Evolutionary conservation across 2,113 vertebrate species (phyloP), one percentile per base, ranked within the genome.

Genomic region (Craseonycteris thonglongyai): DNA sequence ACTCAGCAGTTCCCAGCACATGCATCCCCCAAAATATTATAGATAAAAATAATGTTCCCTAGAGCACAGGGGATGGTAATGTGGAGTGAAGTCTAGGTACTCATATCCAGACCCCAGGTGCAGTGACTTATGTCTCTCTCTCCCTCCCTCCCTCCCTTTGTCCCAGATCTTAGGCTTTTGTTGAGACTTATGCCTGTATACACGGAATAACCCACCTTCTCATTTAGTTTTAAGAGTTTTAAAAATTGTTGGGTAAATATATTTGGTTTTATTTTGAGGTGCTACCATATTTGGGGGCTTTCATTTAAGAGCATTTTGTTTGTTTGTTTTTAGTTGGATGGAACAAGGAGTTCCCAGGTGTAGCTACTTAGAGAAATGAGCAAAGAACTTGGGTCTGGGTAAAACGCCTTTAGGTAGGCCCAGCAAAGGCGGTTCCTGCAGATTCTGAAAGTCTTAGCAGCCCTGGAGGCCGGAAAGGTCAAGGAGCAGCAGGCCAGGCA

Each of bases 191-290:
- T 6, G 38, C 5, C 56, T 79, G 47, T 58, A 66, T 51, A 49
- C 15, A 15, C 2, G 16, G 49, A 82, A 66, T 4, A 59, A 4
- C 47, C 18, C 58, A 68, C 30, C 22, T 95, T 80, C 68, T 75
- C 28, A 38, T 81, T 80, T 84, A 68, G 24, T 75, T 90, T 66
- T 33, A 59, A 75, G 54, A 56, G 8, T 24, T 63, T 69, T 86
- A 42, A 33, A 83, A 63, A 28, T 81, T 59, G 35, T 78, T 84
- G 30, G 28, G 47, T 74, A 40, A 79, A 61, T 91, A 40, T 68
- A 61, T 68, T 91, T 74, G 83, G 35, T 84, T 93, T 91, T 74
- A 83, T 74, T 95, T 79, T 83, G 42, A 58, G 63, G 10, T 42
- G 45, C 56, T 51, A 26, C 22, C 12, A 8, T 58, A 45, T 82